Conservation (phyloP, 1,140 invertebrate genomes). For the Macrobrachium nipponense region DNA sequence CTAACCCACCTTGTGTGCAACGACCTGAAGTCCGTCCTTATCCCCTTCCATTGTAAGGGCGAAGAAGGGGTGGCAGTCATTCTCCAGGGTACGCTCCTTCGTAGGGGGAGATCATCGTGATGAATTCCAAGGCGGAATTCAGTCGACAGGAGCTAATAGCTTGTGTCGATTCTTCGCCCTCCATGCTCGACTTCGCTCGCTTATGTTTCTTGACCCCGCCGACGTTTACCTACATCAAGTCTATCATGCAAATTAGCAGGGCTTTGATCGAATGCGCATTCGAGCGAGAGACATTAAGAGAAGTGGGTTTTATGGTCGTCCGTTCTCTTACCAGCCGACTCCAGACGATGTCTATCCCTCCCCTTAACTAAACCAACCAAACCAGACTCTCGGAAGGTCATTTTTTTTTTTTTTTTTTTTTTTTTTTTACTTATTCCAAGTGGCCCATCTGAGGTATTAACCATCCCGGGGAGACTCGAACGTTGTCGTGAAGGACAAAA, state of each 20-base stretch:
- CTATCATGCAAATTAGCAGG: conserved; percentile 36
- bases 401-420: no score
- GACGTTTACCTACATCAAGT: conserved; percentile 33
- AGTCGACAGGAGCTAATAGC: conserved; percentile 43
- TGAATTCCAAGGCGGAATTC: conserved; percentile 5
- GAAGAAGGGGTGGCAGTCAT: neutral
- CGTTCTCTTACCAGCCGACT: no score
- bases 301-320: no score
- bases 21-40: conserved; percentile 11
- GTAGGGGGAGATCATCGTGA: conserved; percentile 1
- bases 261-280: neutral
- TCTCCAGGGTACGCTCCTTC: neutral
- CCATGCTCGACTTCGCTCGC: conserved; percentile 23
- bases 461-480: no score
- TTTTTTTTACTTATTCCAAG: no score
- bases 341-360: no score
- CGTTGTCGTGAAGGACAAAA: no score
- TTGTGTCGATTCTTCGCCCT: conserved; percentile 16
- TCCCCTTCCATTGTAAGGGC: conserved; percentile 21
- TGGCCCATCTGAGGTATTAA: no score
- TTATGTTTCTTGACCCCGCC: conserved; percentile 33
- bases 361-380: no score
- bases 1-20: neutral
- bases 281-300: no score
- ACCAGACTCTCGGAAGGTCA: no score